Conservation (phyloP, 2,888 invertebrate species). For the Leucoma salicis region DNA sequence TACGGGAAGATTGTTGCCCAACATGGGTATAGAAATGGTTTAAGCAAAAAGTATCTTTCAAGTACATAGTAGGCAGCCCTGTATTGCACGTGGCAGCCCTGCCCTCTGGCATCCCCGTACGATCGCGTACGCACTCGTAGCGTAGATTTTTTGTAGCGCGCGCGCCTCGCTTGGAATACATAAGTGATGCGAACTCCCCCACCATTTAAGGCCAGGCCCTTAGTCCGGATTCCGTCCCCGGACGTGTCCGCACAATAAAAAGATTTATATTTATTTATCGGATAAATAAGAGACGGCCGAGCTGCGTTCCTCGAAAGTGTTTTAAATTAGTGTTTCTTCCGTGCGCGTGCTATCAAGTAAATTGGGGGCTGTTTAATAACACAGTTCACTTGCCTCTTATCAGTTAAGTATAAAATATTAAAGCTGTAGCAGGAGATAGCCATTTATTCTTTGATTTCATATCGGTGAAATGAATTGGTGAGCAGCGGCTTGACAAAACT, state of each 20-base stretch:
- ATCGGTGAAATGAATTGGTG: too few species aligned
- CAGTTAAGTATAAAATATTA: too few species aligned
- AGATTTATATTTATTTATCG: slow-evolving; percentile 72
- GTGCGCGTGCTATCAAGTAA: slow-evolving; percentile 44
- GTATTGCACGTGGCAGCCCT: slow-evolving; percentile 29
- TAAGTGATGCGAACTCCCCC: slow-evolving; percentile 64
- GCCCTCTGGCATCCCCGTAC: slow-evolving; percentile 57
- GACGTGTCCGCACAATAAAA: slow-evolving; percentile 73
- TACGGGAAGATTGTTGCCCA: too few species aligned
- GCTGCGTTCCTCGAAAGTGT: slow-evolving; percentile 56
- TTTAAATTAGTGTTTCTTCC: slow-evolving; percentile 59
- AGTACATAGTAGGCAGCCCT: not conserved
- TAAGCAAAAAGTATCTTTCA: not conserved
- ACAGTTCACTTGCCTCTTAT: too few species aligned
- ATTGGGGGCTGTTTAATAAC: slow-evolving; percentile 33
- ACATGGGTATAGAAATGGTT: not conserved
- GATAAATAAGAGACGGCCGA: slow-evolving; percentile 52
- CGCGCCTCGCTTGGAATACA: slow-evolving; percentile 59
- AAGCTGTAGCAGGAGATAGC: too few species aligned
- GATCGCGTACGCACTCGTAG: slow-evolving; percentile 66
- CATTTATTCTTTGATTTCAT: too few species aligned
- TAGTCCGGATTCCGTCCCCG: slow-evolving; percentile 68
- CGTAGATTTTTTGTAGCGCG: slow-evolving; percentile 69
- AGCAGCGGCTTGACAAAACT: too few species aligned
- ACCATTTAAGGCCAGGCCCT: slow-evolving; percentile 68